phyloP scores from a whole-genome alignment of 2,113 vertebrate species.

The Sceloporus undulatus region DNA sequence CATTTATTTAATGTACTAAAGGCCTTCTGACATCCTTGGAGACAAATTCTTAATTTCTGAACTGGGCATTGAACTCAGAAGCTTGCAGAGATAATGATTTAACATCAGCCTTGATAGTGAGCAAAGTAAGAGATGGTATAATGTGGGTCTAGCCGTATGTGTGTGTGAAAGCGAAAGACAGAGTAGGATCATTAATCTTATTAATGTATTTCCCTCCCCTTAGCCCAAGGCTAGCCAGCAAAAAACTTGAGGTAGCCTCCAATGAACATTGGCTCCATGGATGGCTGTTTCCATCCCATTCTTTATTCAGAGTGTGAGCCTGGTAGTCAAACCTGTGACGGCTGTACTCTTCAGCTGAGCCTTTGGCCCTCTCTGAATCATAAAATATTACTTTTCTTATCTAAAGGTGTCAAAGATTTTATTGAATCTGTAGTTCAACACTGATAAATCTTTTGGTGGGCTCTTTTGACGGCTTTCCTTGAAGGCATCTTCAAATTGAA shows the following conservation, averaged over 20 bases:
- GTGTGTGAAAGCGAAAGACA: not conserved
- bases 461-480: conserved; percentile 67
- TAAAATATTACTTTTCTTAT: conserved; percentile 73
- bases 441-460: conserved; percentile 71
- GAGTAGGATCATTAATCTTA: not conserved
- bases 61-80: not conserved
- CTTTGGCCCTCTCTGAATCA: conserved; percentile 54
- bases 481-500: conserved; percentile 78
- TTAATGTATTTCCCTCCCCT: not conserved
- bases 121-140: not conserved
- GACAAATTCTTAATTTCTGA: not conserved
- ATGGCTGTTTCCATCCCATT: not conserved
- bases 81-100: not conserved
- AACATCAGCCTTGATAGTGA: not conserved
- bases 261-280: not conserved
- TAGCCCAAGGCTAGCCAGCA: rapidly evolving
- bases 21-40: not conserved
- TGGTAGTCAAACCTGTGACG: conserved; percentile 15
- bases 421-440: conserved; percentile 77
- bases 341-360: conserved; percentile 31
- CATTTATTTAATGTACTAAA: not conserved
- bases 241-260: not conserved
- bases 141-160: not conserved
- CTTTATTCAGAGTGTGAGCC: rapidly evolving
- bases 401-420: conserved; percentile 75